phyloP scores from a whole-genome alignment of 2,113 vertebrate genomes.

The Oxyruncus cristatus region DNA sequence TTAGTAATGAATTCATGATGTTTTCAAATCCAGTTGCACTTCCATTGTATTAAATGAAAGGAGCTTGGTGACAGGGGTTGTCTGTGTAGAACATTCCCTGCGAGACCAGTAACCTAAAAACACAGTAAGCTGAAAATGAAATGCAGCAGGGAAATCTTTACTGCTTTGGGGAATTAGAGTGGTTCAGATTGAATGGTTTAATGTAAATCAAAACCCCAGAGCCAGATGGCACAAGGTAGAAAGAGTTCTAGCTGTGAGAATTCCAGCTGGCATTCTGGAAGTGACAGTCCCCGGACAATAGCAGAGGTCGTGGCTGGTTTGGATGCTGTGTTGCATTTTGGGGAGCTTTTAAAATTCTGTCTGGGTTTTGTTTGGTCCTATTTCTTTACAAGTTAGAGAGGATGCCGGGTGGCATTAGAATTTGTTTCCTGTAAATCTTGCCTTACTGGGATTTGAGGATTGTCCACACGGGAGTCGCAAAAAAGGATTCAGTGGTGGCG shows the following conservation, averaged over 20 bases:
- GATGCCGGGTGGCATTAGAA: neutral
- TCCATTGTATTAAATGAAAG: neutral
- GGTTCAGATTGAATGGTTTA: neutral
- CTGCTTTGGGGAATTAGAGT: constrained; percentile 9
- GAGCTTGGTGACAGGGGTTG: neutral
- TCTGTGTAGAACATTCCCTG: neutral
- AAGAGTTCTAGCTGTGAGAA: neutral
- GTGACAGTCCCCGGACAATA: neutral
- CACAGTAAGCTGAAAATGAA: neutral
- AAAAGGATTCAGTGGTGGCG: neutral
- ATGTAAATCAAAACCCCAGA: neutral
- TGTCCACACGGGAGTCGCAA: fast-evolving
- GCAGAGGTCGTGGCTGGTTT: neutral
- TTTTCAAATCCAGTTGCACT: neutral
- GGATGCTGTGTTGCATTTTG: neutral
- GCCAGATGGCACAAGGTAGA: neutral
- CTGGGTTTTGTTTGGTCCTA: neutral
- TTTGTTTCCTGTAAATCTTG: neutral
- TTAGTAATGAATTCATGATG: neutral
- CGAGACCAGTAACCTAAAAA: neutral
- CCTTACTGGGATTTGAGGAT: neutral
- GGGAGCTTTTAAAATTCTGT: neutral
- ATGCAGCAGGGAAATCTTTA: neutral
- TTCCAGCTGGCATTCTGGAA: neutral
- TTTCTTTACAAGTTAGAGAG: neutral